Evolutionary conservation across 2,888 invertebrate genomes (phyloP).

Genomic region (Hermaeophaga mercurialis): DNA sequence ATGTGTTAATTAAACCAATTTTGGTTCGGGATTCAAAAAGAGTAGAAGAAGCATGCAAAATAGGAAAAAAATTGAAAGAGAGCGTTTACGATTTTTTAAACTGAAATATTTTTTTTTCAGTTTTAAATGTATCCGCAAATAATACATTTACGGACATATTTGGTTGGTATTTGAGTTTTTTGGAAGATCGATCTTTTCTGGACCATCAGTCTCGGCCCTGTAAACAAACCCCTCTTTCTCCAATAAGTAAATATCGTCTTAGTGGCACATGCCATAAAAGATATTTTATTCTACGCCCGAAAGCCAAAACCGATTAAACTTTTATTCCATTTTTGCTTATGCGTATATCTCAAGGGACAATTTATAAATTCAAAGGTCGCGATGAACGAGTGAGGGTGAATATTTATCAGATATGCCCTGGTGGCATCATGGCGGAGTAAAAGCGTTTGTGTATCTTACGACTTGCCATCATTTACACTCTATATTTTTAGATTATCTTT

Average conservation of each 20-base stretch:
- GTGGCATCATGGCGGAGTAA: conserved; percentile 9
- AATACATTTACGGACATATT: too few species aligned
- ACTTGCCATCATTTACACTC: conserved; percentile 15
- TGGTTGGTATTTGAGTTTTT: too few species aligned
- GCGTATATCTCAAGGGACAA: conserved; percentile 19
- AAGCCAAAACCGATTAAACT: conserved; percentile 29
- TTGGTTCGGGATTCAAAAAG: too few species aligned
- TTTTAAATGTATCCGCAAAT: too few species aligned
- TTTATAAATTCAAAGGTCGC: conserved; percentile 37
- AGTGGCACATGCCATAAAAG: conserved; percentile 18
- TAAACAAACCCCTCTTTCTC: not conserved
- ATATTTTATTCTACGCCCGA: conserved; percentile 17
- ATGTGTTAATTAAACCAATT: too few species aligned
- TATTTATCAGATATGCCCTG: conserved; percentile 42
- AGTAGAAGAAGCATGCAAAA: too few species aligned
- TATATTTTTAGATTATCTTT: conserved; percentile 16
- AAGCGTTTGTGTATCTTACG: conserved; percentile 9
- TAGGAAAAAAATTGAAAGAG: too few species aligned
- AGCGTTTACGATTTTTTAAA: too few species aligned
- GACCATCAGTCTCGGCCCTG: too few species aligned
- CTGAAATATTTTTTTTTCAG: too few species aligned
- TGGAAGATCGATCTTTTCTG: too few species aligned
- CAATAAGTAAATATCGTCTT: conserved; percentile 11
- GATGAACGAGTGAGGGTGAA: conserved; percentile 40
- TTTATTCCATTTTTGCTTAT: conserved; percentile 27